Evolutionary conservation across 2,888 invertebrate species (phyloP), one percentile per base, ranked within the genome.

Genomic region (Steinernema scapterisci): DNA sequence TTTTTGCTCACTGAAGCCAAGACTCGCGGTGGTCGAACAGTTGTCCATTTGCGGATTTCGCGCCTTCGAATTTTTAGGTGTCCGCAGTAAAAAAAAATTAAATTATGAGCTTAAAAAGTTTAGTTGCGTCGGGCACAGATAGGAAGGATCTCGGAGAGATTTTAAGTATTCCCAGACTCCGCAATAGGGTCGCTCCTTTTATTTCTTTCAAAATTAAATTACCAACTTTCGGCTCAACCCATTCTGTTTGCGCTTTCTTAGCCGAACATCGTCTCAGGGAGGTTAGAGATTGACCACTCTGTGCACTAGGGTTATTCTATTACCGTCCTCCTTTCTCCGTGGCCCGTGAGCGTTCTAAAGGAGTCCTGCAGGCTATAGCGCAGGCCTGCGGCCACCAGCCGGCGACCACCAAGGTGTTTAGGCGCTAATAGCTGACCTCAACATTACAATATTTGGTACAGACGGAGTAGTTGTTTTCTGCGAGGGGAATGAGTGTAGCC

Each of bases 141-240:
- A 13, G 63, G 63, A n/a, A 63, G 31, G 16, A 21, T 25, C 63
- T 21, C 27, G 16, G 63, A 13, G 31, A 21, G 31, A 13, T 63
- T 63, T 63, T 63, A 63, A 63, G 63, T 63, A 31, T 25, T 27
- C 16, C 63, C 63, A 63, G 63, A 63, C 63, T 11, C 9, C 63
- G 31, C 23, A 63, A 63, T 63, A 63, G 63, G 38, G 63, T 63
- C 25, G 63, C 63, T 63, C 19, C 63, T 63, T 63, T 63, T 63
- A 63, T 63, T 63, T 63, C 63, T 63, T 25, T 31, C 2, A 13
- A 63, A 63, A 63, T 63, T 38, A 63, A 31, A 31, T 63, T 63
- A 31, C 63, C 31, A 63, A 31, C 38, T 63, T 63, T 63, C 63
- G 63, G 63, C 63, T 63, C 63, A 63, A 25, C 63, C 63, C 63